Base-by-base conservation (phyloP, 2,113 vertebrate genomes). In the Anarhynchus alexandrinus region DNA sequence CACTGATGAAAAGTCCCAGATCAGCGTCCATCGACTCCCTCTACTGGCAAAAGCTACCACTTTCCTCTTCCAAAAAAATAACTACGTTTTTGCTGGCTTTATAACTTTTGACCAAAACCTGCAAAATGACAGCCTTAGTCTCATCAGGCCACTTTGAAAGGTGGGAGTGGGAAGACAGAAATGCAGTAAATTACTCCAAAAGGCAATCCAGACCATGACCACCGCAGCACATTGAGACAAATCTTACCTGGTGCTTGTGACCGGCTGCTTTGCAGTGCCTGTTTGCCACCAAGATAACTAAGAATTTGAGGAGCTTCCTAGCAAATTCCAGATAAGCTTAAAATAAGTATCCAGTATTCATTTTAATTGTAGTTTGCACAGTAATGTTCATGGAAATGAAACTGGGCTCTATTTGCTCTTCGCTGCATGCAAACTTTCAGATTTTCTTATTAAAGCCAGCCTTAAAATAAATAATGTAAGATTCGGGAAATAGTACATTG, bases 391-490 rank as follows among this genome's bases (percentile, higher is more conserved):
- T 2, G 55, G 84, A 86, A 66, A 77, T 51, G 55, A 95, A 94
- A 88, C 17, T 30, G 76, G 77, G 73, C 87, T 93, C 36, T 88
- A n/a, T 66, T 62, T 91, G 49, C 34, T 43, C 81, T 86, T 65
- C 19, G 2, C 32, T 67, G 36, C 84, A 73, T 29, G 74, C 9
- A 92, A 81, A 93, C 73, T 82, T 89, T 64, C 57, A 80, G 51
- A 40, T 91, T 91, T 96, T 80, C 67, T 94, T 97, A 97, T 94
- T 96, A 97, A 97, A 96, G 52, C 77, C 73, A 93, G 86, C 81
- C 81, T 97, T 96, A 96, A 93, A 92, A 98, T 98, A 98, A 98
- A 98, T 98, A 97, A 98, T 97, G 89, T 79, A 98, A 42, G 65
- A 93, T 96, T 94, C 87, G 92, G 95, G 93, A 97, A 94, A 96